Evolutionary conservation across 23 tunicate genomes (phyloP).

Genomic region (Corella eumyota): DNA sequence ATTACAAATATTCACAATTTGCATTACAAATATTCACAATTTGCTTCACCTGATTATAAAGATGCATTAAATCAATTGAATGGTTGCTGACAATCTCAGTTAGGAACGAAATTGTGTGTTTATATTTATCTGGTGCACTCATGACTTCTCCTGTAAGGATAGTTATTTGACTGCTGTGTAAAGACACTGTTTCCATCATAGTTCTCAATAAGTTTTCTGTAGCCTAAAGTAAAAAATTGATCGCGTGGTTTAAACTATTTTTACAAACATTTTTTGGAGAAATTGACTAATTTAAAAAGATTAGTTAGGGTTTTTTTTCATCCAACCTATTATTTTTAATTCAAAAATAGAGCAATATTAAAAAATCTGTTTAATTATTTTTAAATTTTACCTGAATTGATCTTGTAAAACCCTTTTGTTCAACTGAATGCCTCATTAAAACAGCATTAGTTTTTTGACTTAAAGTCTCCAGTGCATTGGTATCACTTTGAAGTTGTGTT

Average conservation of each 20-base stretch:
- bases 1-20: too few relatives aligned
- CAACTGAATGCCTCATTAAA: slow-evolving; percentile 19
- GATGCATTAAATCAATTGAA: neutral
- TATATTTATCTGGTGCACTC: slow-evolving; percentile 1
- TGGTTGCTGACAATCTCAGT: slow-evolving; percentile 21
- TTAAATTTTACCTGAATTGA: slow-evolving; percentile 9
- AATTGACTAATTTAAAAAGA: too few relatives aligned
- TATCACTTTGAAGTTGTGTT: neutral
- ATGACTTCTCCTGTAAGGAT: slow-evolving; percentile 2
- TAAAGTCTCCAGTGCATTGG: neutral
- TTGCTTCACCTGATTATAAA: slow-evolving; percentile 19
- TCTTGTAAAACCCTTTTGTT: slow-evolving; percentile 12
- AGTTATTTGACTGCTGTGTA: slow-evolving; percentile 24
- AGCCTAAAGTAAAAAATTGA: slow-evolving; percentile 4
- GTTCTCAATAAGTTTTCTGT: slow-evolving; percentile 13
- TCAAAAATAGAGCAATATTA: too few relatives aligned
- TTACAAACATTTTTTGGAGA: too few relatives aligned
- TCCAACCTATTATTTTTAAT: too few relatives aligned
- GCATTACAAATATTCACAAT: neutral
- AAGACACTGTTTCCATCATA: slow-evolving; percentile 17
- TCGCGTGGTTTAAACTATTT: too few relatives aligned
- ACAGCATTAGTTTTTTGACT: slow-evolving; percentile 4
- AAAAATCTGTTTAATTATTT: too few relatives aligned
- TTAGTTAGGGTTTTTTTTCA: too few relatives aligned
- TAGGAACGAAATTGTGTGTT: slow-evolving; percentile 1